These are phyloP conservation scores for Galeruca laticollis DNA, from an alignment of 2,888 invertebrate species.

Conservation along the genomic window DNA sequence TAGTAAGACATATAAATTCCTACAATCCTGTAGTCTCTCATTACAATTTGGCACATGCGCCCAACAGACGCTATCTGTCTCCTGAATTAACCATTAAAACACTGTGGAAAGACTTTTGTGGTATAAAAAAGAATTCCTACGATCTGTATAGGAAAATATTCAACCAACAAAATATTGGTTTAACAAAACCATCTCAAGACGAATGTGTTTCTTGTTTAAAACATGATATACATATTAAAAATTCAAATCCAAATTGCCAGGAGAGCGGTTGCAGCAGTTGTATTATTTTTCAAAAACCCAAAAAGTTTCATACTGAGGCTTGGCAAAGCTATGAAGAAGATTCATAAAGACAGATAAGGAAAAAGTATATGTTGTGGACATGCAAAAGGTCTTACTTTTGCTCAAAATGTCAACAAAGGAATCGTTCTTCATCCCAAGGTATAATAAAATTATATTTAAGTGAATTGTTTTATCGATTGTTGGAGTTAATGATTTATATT, in stretches of 20 bases:
- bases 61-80: too few species aligned
- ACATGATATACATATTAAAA: too few species aligned
- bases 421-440: slow-evolving; percentile 12
- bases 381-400: slow-evolving; percentile 11
- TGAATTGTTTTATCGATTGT: not conserved
- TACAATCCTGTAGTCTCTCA: too few species aligned
- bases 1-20: too few species aligned
- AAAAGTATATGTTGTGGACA: slow-evolving; percentile 16
- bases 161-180: slow-evolving; percentile 17
- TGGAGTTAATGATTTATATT: not conserved
- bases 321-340: too few species aligned
- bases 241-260: not conserved
- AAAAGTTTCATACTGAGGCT: not conserved
- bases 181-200: slow-evolving; percentile 4
- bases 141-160: slow-evolving; percentile 20
- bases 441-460: not conserved
- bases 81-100: too few species aligned
- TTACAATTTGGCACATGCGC: too few species aligned
- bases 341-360: slow-evolving; percentile 7
- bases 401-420: slow-evolving; percentile 14
- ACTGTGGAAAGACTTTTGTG: slow-evolving; percentile 11
- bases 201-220: too few species aligned
- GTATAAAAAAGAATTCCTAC: slow-evolving; percentile 8
- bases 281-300: not conserved
- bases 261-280: not conserved